Base-by-base conservation (phyloP, 2,888 invertebrate genomes). In the Lutraria lutraria region DNA sequence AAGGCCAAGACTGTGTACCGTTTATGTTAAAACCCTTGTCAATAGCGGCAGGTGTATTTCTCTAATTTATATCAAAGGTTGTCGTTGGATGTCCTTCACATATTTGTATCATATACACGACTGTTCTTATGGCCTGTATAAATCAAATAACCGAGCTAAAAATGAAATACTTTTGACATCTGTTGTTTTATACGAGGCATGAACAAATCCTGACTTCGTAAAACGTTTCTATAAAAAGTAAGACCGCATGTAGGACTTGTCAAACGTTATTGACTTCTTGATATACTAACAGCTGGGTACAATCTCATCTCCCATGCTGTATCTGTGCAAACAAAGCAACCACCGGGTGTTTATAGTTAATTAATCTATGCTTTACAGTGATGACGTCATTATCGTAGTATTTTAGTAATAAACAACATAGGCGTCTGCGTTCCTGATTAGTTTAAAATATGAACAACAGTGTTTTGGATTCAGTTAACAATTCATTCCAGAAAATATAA, bases 271-370 rank as follows among this genome's bases (percentile, higher is more conserved):
- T 56, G 56, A 56, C 56, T 56, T 56, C 19, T 13, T 13, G 56
- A 16, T 19, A 19, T 56, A 56, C 15, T 3, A 56, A 56, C 56
- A 56, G 56, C 56, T 56, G 56, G 56, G 60, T 21, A 25, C 63
- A 68, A 21, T 25, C 25, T 68, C 13, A n/a, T 68, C n/a, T 13
- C 63, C 63, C 25, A 68, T 68, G n/a, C 10, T 25, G 25, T 68
- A 68, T 25, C 63, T 68, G 63, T 68, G n/a, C 25, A 68, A 68
- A 68, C 63, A 68, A 68, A 68, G 63, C 63, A n/a, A 25, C 25
- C 63, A 25, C 63, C 63, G 25, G 63, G 63, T 68, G 6, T 68
- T 68, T 68, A 25, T 68, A 68, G 63, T 68, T 68, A n/a, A 25
- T 56, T 68, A 68, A 68, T 25, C 25, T 68, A 10, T 25, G 10